These are phyloP conservation scores for Eublepharis macularius DNA, from an alignment of 2,113 vertebrate species.

Conservation along the genomic window DNA sequence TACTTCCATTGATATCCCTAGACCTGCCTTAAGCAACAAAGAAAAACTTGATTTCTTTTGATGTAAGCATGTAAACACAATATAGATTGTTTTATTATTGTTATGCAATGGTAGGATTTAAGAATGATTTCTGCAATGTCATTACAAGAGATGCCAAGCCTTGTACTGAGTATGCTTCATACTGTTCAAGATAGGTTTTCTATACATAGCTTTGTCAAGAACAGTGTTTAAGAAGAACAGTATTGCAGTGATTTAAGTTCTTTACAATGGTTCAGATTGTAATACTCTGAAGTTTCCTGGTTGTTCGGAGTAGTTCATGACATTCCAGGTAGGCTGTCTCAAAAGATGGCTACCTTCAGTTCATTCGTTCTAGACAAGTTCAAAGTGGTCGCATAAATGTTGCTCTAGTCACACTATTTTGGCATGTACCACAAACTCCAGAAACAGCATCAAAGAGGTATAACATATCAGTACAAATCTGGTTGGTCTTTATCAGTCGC, in stretches of 20 bases:
- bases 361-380: not conserved
- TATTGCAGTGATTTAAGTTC: not conserved
- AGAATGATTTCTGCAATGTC: not conserved
- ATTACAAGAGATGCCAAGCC: not conserved
- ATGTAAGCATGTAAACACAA: not conserved
- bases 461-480: not conserved
- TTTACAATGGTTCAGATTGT: not conserved
- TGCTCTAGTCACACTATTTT: not conserved
- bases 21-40: not conserved
- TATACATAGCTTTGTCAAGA: not conserved
- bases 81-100: not conserved
- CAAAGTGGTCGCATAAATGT: not conserved
- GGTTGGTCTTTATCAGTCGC: not conserved
- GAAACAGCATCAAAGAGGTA: not conserved
- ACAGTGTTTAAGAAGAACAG: not conserved
- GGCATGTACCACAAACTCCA: not conserved
- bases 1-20: not conserved
- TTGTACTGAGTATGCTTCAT: not conserved
- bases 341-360: not conserved
- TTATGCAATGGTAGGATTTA: not conserved
- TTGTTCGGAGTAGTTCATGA: not conserved
- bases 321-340: not conserved
- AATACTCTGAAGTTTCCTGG: not conserved
- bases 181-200: not conserved
- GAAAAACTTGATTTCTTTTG: not conserved